Base-by-base conservation (phyloP, 2,888 invertebrate species). In the Cephus spinipes region DNA sequence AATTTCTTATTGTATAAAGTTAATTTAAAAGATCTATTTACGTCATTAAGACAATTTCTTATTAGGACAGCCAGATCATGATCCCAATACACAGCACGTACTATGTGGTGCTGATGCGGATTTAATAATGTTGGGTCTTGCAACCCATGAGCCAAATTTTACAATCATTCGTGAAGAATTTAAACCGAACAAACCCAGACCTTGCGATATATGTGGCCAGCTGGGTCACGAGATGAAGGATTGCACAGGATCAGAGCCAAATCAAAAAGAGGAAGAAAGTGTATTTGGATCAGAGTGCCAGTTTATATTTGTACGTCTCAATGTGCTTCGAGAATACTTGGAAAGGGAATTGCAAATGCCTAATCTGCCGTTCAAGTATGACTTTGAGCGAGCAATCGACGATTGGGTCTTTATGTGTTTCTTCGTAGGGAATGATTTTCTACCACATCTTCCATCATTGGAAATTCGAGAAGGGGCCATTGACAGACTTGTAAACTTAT, bases 401-500 rank as follows among this genome's bases (percentile, higher is more conserved):
- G 99, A 99, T 92, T 99, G 99, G 99, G 99, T 96, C 9, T 95
- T 95, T 88, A 98, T 99, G 98, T 99, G 99, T 90, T 99, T 99
- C 93, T 99, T 99, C 92, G 99, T 99, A 76, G 99, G 99, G 74
- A 99, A 99, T 90, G 99, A 99, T 92, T 99, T 99, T 91, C 92
- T 99, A 86, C 99, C 99, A 0, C 99, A 99, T 93, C 93, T 99
- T 83, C 99, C 99, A 6, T 98, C 98, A 76, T 92, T 99, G 85
- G 99, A 99, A 94, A 99, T 99, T 88, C 94, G 98, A 74, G 99
- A 99, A 93, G 97, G 97, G 0, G 99, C 99, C 0, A 98, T 99
- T 74, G 99, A 99, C 92, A 93, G 98, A 77, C 94, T 99, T 31
- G 96, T 99, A 11, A 95, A 94, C 84, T 92, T 99, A 80, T 99